A percentile compares a stretch with the other conserved stretches of the same genome.
Conservation (phyloP, 2,113 vertebrate species). For the Apus apus region DNA sequence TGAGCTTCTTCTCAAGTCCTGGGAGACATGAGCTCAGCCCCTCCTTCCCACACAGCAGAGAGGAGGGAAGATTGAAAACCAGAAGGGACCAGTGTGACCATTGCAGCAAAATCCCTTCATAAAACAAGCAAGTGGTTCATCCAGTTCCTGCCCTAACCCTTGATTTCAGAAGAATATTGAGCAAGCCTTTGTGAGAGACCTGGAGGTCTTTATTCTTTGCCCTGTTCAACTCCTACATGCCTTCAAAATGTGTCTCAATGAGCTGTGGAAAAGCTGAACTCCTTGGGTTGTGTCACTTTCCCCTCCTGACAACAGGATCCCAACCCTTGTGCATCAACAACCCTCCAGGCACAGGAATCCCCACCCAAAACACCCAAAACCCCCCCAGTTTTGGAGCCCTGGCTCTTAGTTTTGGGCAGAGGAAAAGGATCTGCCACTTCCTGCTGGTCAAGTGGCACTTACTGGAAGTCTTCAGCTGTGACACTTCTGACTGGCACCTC, state of each 20-base stretch:
- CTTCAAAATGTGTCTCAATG: not conserved
- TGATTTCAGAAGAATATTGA: not conserved
- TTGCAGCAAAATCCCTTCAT: not conserved
- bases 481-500: slow-evolving; percentile 50
- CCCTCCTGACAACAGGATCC: not conserved
- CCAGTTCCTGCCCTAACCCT: not conserved
- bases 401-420: not conserved
- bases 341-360: too few species aligned
- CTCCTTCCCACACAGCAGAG: not conserved
- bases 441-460: not conserved
- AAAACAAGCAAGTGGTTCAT: not conserved
- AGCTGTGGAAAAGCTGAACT: not conserved
- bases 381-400: not conserved
- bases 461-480: slow-evolving; percentile 65
- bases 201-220: not conserved
- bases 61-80: not conserved
- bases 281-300: not conserved
- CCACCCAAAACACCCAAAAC: too few species aligned
- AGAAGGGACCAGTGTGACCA: not conserved
- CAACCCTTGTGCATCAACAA: not conserved
- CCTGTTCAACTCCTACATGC: not conserved
- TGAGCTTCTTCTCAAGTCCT: not conserved
- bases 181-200: not conserved
- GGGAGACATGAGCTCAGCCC: not conserved
- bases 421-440: not conserved